Base-by-base conservation (phyloP, 2,888 invertebrate species). In the Cyclophora albipunctata region DNA sequence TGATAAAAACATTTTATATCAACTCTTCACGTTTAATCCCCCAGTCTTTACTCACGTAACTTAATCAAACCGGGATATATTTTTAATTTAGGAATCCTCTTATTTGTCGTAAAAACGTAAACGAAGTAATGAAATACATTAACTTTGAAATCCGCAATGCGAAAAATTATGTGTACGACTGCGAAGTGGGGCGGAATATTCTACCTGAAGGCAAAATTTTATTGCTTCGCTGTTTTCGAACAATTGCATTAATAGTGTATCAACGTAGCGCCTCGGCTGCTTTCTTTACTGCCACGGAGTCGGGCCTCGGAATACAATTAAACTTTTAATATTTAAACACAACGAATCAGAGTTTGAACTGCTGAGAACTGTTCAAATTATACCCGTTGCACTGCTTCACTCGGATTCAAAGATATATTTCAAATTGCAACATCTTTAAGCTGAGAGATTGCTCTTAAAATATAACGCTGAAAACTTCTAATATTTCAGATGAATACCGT, bases 191-290 rank as follows among this genome's bases (percentile, higher is more conserved):
- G 73, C 69, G 77, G 75, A 78, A 75, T 82, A 80, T 80, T 82
- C 75, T 69, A 84, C 84, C 81, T 84, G 83, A 83, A 83, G 77
- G 79, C 78, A 76, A 82, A 78, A 84, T 84, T 85, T 84, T 86
- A 86, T 84, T 73, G 76, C 79, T 73, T 60, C 66, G 73, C 78
- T 79, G 82, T 84, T 85, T 84, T 82, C 81, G 79, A 86, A 84
- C 84, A 84, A 87, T 87, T 84, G 83, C 87, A 86, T 87, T 85
- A 86, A 87, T 85, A 87, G 84, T 84, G 81, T 82, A 86, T 85
- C 83, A 84, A 78, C 77, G 71, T 73, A 76, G 75, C 75, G 73
- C 75, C 73, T 74, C 73, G 71, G 52, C 69, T 65, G 69, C 64
- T 75, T 78, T 83, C 84, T 84, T 85, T 82, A 84, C 78, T 74